Evolutionary conservation across 2,888 invertebrate genomes (phyloP).

Genomic region (Cephalotes varians): DNA sequence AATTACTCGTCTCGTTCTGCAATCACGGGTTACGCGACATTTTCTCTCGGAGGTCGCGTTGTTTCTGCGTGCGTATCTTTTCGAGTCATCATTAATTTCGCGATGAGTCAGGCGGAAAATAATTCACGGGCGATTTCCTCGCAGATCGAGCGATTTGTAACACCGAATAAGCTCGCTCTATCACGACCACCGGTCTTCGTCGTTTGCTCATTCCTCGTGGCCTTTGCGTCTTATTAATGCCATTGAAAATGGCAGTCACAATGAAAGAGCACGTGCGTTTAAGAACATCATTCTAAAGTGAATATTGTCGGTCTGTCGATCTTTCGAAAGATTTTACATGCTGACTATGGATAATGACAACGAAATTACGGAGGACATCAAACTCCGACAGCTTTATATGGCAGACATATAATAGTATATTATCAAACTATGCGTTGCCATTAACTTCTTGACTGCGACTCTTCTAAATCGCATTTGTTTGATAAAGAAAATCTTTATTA

Average conservation of each 20-base stretch:
- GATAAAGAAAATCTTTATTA: background rate
- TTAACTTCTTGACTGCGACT: background rate
- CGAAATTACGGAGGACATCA: conserved; percentile 19
- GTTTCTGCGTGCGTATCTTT: background rate
- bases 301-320: conserved; percentile 17
- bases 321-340: conserved; percentile 42
- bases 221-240: conserved; percentile 67
- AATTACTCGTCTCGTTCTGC: conserved; percentile 28
- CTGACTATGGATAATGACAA: conserved; percentile 32
- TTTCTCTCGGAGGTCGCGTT: conserved; percentile 11
- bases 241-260: conserved; percentile 55
- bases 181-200: conserved; percentile 56
- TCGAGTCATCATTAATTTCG: conserved; percentile 1
- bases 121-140: conserved; percentile 25
- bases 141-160: conserved; percentile 42
- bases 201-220: conserved; percentile 33
- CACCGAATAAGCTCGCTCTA: conserved; percentile 49
- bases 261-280: conserved; percentile 23
- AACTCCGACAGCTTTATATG: background rate
- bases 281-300: conserved; percentile 12
- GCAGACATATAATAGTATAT: background rate
- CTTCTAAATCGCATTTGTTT: background rate
- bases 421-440: background rate
- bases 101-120: conserved; percentile 24
- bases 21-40: conserved; percentile 8